These are phyloP conservation scores for Rhodinocichla rosea DNA, from an alignment of 2,113 vertebrate genomes.

Conservation along the genomic window DNA sequence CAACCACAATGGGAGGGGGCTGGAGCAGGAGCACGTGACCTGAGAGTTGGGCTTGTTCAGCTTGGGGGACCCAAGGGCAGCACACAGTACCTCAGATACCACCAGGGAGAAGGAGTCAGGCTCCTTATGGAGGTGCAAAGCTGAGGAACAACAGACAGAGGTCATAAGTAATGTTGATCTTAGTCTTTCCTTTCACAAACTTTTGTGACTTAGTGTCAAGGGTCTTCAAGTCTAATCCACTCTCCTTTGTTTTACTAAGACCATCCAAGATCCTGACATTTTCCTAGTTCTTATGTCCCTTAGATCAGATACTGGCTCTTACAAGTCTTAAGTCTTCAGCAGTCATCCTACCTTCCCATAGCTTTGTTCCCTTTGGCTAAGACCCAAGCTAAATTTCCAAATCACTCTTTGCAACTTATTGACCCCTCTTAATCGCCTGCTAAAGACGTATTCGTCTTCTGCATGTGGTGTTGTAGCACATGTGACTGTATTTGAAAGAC, in stretches of 20 bases:
- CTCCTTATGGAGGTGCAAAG: neutral
- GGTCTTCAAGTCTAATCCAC: neutral
- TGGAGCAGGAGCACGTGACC: neutral
- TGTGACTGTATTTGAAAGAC: neutral
- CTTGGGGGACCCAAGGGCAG: neutral
- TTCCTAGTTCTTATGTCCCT: neutral
- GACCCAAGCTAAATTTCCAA: neutral
- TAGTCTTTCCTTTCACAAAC: neutral
- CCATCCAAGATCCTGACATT: neutral
- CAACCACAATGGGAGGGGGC: neutral
- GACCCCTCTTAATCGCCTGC: neutral
- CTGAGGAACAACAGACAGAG: neutral
- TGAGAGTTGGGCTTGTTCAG: neutral
- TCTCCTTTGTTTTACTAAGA: neutral
- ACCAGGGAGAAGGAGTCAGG: neutral
- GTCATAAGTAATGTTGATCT: neutral
- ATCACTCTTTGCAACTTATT: neutral
- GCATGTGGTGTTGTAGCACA: neutral
- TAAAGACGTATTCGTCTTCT: neutral
- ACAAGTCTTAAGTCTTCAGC: neutral
- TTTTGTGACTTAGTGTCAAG: neutral
- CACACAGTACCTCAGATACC: neutral
- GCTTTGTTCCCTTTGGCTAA: neutral
- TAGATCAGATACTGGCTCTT: neutral
- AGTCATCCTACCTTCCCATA: neutral